These are phyloP conservation scores for Morone saxatilis DNA, from an alignment of 2,113 vertebrate genomes.

Conservation along the genomic window DNA sequence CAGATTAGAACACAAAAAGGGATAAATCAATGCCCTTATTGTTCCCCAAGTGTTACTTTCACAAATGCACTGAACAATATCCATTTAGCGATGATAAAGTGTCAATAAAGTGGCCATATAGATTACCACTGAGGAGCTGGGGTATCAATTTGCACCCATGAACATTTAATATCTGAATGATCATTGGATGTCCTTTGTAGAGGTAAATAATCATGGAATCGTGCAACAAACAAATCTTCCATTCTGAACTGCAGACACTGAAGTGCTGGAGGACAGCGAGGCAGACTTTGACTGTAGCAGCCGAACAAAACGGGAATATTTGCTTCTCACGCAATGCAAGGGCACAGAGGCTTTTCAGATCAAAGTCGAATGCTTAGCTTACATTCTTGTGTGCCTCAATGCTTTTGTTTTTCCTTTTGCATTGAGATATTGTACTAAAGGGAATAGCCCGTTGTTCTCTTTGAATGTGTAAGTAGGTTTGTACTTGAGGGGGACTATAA, in stretches of 20 bases:
- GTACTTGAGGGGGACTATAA: conserved; percentile 50
- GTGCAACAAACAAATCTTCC: not conserved
- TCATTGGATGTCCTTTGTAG: not conserved
- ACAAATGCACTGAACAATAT: conserved; percentile 83
- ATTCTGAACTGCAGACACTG: conserved; percentile 4
- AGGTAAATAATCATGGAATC: conserved; percentile 11
- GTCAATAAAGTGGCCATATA: conserved; percentile 86
- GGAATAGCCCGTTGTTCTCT: conserved; percentile 65
- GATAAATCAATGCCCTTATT: conserved; percentile 92
- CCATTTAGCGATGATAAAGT: conserved; percentile 86
- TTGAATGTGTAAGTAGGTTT: conserved; percentile 74
- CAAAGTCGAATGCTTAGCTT: conserved; percentile 72
- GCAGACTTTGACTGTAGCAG: conserved; percentile 22
- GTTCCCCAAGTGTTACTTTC: conserved; percentile 88
- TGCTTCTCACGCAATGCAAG: conserved; percentile 55
- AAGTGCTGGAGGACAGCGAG: conserved; percentile 31
- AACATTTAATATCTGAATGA: conserved; percentile 18
- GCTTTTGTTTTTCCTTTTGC: conserved; percentile 19
- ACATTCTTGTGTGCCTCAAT: conserved; percentile 55
- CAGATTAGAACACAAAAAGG: conserved; percentile 83
- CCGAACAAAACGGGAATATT: conserved; percentile 50
- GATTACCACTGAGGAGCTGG: conserved; percentile 75
- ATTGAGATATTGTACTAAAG: conserved; percentile 46
- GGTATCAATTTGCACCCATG: conserved; percentile 59
- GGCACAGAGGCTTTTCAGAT: conserved; percentile 71